These are phyloP conservation scores for Callimorpha dominula DNA, from an alignment of 2,888 invertebrate genomes.

Conservation along the genomic window DNA sequence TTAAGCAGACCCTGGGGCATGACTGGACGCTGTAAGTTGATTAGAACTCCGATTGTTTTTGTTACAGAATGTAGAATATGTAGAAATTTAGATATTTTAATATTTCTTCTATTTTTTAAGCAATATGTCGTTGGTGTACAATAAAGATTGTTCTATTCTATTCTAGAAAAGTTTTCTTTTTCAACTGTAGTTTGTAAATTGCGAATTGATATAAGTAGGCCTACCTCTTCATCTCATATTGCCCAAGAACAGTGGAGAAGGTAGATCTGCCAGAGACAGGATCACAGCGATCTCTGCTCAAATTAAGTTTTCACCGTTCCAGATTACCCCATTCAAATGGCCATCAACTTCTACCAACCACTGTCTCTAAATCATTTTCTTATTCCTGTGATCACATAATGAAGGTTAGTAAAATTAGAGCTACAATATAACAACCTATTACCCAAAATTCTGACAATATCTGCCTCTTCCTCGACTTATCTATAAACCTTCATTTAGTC, in stretches of 20 bases:
- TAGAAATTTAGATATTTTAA: neutral
- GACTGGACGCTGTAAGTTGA: conserved; percentile 40
- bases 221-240: too few relatives aligned
- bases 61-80: neutral
- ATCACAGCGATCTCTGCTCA: neutral
- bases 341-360: neutral
- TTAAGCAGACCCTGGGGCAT: conserved; percentile 39
- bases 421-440: neutral
- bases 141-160: too few relatives aligned
- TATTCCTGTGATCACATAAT: neutral
- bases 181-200: neutral
- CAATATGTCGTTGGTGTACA: too few relatives aligned
- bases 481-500: conserved; percentile 18
- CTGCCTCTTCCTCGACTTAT: conserved; percentile 10
- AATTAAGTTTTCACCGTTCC: neutral
- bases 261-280: neutral
- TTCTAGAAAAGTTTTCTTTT: neutral
- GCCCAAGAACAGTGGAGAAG: neutral
- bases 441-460: conserved; percentile 14
- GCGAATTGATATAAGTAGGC: neutral
- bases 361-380: neutral
- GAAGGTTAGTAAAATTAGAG: neutral
- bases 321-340: neutral
- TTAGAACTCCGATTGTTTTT: conserved; percentile 25
- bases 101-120: neutral